Base-by-base conservation (phyloP, 1,140 invertebrate genomes). In the Drosophila serrata region DNA sequence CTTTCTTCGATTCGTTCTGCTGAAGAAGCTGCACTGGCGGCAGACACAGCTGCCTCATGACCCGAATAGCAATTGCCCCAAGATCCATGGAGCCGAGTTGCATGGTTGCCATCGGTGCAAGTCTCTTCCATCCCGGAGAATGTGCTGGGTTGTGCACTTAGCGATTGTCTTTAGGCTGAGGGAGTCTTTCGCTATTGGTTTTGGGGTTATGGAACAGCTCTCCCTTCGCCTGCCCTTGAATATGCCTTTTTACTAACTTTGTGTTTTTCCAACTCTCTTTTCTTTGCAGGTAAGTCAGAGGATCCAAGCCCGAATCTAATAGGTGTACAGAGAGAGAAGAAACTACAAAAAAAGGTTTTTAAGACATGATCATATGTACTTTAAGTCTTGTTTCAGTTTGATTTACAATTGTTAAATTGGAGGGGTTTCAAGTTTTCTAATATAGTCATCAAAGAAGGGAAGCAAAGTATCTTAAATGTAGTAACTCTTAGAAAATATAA, bases 61-160 rank as follows among this genome's bases (percentile, higher is more conserved):
- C 82, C 82, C 79, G 56, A 86, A 86, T 86, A 79, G 49, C 70
- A 61, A 75, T 45, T 51, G 49, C 37, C 65, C 12, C 37, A 15
- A 29, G 33, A 63, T 42, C 37, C 61, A 42, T 19, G 17, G 11
- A 19, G 61, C 35, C 24, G 46, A 24, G 46, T 27, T 42, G 51
- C 48, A 35, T 48, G 24, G 13, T 48, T 43, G 22, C 35, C 24
- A 42, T 37, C 29, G 43, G 29, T 51, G 58, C 69, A 75, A 58
- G 72, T 75, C 39, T 39, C 43, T 51, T 57, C 19, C 8, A 15
- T 37, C 33, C 33, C 19, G 51, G 22, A 39, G 39, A 31, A 64
- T 75, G 35, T 27, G 42, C 42, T 55, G 55, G 49, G 46, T 45
- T 24, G 59, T n/a, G 64, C 61, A 43, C 33, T 37, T 51, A 19